Evolutionary conservation across 1,140 invertebrate species (phyloP).

Genomic region (Sarcophaga peregrina): DNA sequence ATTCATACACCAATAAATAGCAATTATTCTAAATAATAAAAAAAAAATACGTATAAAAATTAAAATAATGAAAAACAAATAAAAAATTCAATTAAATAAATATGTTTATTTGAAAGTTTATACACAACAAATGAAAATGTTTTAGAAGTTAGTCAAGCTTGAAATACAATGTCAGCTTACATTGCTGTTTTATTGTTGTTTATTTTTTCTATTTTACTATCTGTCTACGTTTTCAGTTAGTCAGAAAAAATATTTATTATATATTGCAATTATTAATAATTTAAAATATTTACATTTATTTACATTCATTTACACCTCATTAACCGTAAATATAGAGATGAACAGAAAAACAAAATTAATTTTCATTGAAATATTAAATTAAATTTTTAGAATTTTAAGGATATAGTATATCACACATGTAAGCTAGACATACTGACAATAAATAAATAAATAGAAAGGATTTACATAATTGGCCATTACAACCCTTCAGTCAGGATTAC

Average conservation of each 20-base stretch:
- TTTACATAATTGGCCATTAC: too few relatives aligned
- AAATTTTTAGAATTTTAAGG: too few relatives aligned
- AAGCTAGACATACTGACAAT: too few relatives aligned
- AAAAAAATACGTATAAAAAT: neutral
- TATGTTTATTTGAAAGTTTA: neutral
- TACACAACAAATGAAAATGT: neutral
- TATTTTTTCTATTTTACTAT: neutral
- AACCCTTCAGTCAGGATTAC: too few relatives aligned
- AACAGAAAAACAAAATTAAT: too few relatives aligned
- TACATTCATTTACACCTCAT: too few relatives aligned
- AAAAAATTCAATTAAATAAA: neutral
- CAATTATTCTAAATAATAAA: neutral
- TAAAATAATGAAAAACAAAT: neutral
- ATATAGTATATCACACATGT: too few relatives aligned
- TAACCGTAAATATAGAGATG: too few relatives aligned
- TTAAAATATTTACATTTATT: neutral
- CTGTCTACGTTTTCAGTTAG: neutral
- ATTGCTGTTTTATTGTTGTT: neutral
- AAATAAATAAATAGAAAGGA: too few relatives aligned
- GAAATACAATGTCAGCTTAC: constrained; percentile 6
- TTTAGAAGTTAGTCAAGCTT: constrained; percentile 3
- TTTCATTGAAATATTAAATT: too few relatives aligned
- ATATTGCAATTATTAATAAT: neutral
- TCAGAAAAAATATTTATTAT: neutral
- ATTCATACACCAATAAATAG: neutral